These are phyloP conservation scores for Myiozetetes cayanensis DNA, from an alignment of 2,113 vertebrate species.

Conservation along the genomic window DNA sequence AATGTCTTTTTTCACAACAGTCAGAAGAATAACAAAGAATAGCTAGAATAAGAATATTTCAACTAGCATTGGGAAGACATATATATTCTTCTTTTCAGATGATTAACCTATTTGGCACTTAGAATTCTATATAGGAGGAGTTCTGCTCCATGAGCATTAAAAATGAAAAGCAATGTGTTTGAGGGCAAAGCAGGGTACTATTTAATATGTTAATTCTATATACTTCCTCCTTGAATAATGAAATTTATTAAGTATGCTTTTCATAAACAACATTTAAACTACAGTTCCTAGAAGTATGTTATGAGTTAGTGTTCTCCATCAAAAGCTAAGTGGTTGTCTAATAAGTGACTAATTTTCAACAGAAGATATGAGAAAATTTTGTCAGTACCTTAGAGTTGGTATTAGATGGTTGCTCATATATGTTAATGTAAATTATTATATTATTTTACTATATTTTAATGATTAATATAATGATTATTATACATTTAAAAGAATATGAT, in stretches of 20 bases:
- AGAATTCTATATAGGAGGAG: background rate
- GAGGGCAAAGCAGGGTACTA: background rate
- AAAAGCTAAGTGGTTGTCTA: background rate
- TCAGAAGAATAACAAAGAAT: background rate
- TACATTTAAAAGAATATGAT: background rate
- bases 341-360: background rate
- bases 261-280: background rate
- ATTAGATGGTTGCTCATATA: background rate
- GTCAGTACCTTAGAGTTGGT: background rate
- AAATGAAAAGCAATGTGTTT: background rate
- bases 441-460: background rate
- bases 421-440: background rate
- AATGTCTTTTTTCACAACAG: background rate
- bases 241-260: background rate
- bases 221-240: background rate
- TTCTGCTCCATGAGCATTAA: background rate
- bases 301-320: background rate
- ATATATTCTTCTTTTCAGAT: background rate
- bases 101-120: background rate
- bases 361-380: background rate
- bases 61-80: background rate
- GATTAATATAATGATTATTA: background rate
- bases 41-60: background rate
- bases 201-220: background rate
- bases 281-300: background rate